Percentiles rank a stretch among this genome's conserved stretches.
phyloP scores from a whole-genome alignment of 2,113 vertebrate species.

The Myrmecobius fasciatus region DNA sequence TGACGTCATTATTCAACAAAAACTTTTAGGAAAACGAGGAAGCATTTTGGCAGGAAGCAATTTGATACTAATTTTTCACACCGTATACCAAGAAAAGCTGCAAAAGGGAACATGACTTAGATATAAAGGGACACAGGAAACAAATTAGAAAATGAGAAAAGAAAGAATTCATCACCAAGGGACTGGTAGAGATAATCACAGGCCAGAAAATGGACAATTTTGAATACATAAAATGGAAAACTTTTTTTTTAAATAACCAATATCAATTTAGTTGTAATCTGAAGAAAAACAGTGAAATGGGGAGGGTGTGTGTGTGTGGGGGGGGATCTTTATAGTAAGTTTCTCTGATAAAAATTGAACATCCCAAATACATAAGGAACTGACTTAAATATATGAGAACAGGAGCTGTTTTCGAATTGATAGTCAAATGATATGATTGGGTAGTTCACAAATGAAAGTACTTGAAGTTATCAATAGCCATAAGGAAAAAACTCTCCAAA shows the following conservation, averaged over 20 bases:
- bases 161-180: neutral
- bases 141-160: neutral
- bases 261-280: neutral
- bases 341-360: neutral
- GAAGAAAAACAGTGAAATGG: neutral
- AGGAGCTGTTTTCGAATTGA: neutral
- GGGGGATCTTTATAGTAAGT: neutral
- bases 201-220: neutral
- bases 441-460: neutral
- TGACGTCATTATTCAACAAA: neutral
- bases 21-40: neutral
- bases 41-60: neutral
- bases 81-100: neutral
- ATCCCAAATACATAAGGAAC: neutral
- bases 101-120: neutral
- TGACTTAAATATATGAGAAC: neutral
- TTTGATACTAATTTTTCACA: neutral
- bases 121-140: neutral
- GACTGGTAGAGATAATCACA: neutral
- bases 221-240: neutral
- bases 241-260: neutral
- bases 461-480: neutral
- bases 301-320: too few species aligned
- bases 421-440: neutral
- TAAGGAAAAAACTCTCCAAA: neutral